Evolutionary conservation across 1,140 invertebrate species (phyloP).

Genomic region (Drosophila guanche): DNA sequence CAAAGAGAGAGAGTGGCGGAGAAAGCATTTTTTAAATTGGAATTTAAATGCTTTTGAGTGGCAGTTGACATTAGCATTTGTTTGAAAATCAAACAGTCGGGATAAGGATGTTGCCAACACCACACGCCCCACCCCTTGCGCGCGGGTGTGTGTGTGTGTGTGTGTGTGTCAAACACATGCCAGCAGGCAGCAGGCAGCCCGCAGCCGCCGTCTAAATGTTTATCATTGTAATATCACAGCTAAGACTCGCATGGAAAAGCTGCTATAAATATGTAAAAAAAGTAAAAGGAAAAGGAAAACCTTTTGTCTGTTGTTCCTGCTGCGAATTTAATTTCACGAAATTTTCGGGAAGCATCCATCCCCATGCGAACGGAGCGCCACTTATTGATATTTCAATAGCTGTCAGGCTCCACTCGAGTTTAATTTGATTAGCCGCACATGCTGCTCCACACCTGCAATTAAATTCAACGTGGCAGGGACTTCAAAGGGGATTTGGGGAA

Average conservation of each 20-base stretch:
- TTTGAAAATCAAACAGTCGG: conserved; percentile 56
- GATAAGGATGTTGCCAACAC: conserved; percentile 35
- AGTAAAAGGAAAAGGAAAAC: conserved; percentile 2
- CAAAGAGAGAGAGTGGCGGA: conserved; percentile 1
- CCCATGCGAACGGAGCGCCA: conserved; percentile 4
- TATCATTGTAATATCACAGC: conserved; percentile 50
- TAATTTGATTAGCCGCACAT: conserved; percentile 64
- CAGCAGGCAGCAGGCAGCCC: neutral
- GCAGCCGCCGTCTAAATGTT: conserved; percentile 41
- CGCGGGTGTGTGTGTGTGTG: too few relatives aligned
- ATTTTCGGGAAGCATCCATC: conserved; percentile 43
- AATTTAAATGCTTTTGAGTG: conserved; percentile 77
- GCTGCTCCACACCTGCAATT: conserved; percentile 22
- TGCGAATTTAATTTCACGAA: conserved; percentile 59
- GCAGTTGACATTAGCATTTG: conserved; percentile 80
- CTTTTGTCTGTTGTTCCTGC: conserved; percentile 31
- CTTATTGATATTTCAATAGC: conserved; percentile 75
- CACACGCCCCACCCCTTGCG: neutral
- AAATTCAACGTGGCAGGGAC: conserved; percentile 24
- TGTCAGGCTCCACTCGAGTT: conserved; percentile 58
- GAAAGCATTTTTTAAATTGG: conserved; percentile 73
- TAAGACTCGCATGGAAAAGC: neutral
- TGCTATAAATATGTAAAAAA: conserved; percentile 25
- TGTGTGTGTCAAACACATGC: conserved; percentile 43
- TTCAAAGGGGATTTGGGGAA: conserved; percentile 47